These are phyloP conservation scores for Drosophila kuntzei DNA, from an alignment of 2,888 invertebrate genomes.

Conservation along the genomic window DNA sequence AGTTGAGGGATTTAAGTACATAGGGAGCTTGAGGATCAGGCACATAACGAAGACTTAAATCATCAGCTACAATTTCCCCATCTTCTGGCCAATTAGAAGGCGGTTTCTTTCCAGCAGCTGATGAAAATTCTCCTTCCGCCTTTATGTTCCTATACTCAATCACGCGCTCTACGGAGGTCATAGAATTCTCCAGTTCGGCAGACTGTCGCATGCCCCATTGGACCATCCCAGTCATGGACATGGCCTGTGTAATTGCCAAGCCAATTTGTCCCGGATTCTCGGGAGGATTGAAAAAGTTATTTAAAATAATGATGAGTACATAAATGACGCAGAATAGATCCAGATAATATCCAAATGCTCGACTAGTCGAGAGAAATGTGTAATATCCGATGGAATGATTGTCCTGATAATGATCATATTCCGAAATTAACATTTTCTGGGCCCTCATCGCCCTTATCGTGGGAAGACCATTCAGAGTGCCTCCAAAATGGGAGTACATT, in stretches of 20 bases:
- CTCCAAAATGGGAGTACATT: conserved; percentile 96
- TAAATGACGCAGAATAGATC: conserved; percentile 95
- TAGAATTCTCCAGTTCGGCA: conserved; percentile 94
- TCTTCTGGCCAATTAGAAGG: conserved; percentile 90
- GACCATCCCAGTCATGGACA: conserved; percentile 89
- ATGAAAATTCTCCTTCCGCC: conserved; percentile 87
- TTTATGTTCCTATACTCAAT: conserved; percentile 88
- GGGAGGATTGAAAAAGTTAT: conserved; percentile 92
- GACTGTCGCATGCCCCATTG: conserved; percentile 96
- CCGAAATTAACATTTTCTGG: conserved; percentile 90
- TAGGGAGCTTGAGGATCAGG: conserved; percentile 88
- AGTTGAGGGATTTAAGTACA: conserved; percentile 90
- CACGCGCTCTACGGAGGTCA: conserved; percentile 95
- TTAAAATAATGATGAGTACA: conserved; percentile 93
- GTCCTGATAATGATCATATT: conserved; percentile 93
- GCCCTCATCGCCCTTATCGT: conserved; percentile 96
- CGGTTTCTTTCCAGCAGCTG: conserved; percentile 88
- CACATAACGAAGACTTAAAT: conserved; percentile 90
- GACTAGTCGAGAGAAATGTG: conserved; percentile 93
- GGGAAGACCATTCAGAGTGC: conserved; percentile 95
- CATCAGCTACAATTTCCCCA: conserved; percentile 89
- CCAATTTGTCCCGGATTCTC: conserved; percentile 91
- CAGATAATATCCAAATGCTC: conserved; percentile 97
- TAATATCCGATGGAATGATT: conserved; percentile 96
- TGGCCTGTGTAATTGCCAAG: conserved; percentile 92